Conservation (phyloP, 2,797 vertebrate genomes). For the Streptopelia turtur region DNA sequence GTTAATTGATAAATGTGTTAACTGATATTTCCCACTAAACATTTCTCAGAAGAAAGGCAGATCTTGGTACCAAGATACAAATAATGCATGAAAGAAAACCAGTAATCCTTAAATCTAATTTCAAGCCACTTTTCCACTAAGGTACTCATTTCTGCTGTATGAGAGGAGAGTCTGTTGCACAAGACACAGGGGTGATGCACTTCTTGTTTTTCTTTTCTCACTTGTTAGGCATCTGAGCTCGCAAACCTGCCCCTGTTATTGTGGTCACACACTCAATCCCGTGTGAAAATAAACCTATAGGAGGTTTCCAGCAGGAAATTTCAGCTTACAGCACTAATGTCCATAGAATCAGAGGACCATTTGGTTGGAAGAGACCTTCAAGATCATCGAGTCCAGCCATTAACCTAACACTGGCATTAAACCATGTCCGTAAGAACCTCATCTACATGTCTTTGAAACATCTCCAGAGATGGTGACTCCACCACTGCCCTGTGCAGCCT, state of each 20-base stretch:
- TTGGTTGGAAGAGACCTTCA: no score
- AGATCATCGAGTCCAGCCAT: no score
- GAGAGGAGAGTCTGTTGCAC: background rate
- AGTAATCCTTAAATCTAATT: conserved; percentile 30
- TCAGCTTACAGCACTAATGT: background rate
- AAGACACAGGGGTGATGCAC: background rate
- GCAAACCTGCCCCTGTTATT: background rate
- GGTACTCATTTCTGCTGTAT: background rate
- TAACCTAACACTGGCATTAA: no score
- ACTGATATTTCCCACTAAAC: background rate
- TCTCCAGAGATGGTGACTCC: no score
- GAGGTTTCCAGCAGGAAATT: background rate
- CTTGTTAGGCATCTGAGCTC: rapidly evolving
- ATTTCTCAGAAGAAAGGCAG: conserved; percentile 32
- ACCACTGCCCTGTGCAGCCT: no score
- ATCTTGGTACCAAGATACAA: background rate
- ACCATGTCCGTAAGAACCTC: no score
- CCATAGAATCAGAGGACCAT: no score
- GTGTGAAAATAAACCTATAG: background rate
- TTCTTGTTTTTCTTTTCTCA: background rate
- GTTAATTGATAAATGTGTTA: background rate
- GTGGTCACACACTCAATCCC: background rate
- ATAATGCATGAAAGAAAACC: background rate
- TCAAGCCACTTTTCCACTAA: background rate
- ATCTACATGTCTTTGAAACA: no score